phyloP scores from a whole-genome alignment of 2,888 invertebrate genomes.

The Bellardia pandia region DNA sequence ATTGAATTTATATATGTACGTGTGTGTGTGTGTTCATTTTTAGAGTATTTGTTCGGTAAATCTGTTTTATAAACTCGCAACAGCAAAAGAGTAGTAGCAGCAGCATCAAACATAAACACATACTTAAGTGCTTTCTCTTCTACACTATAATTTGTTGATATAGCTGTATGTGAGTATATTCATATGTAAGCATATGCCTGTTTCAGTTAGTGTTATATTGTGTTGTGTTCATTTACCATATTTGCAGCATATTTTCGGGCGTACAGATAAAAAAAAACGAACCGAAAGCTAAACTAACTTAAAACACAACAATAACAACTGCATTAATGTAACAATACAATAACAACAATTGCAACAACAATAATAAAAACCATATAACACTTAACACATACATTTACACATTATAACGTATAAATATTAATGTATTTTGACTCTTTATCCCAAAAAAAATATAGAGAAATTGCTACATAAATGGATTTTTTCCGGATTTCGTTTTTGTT shows the following conservation, averaged over 20 bases:
- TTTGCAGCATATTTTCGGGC: constrained; percentile 53
- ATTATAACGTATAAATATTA: constrained; percentile 58
- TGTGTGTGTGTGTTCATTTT: background rate
- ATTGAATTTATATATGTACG: constrained; percentile 21
- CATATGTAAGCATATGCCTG: background rate
- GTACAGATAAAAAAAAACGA: constrained; percentile 2
- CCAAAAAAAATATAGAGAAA: constrained; percentile 25
- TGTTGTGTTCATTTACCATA: constrained; percentile 58
- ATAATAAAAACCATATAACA: constrained; percentile 50
- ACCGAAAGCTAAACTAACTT: background rate
- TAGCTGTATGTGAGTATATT: background rate
- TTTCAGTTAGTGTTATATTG: constrained; percentile 27
- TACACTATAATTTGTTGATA: constrained; percentile 47
- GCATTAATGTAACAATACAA: constrained; percentile 43
- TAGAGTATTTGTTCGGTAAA: constrained; percentile 44
- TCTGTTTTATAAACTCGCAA: constrained; percentile 33
- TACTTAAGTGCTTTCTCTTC: background rate
- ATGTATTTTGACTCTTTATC: constrained; percentile 56
- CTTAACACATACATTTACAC: constrained; percentile 62
- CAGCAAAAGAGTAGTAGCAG: background rate
- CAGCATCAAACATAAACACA: background rate
- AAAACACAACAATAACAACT: constrained; percentile 43
- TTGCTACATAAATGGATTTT: constrained; percentile 1
- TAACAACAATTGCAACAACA: constrained; percentile 20
- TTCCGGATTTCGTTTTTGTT: background rate